Conservation (phyloP, 2,797 vertebrate genomes). For the Neosilurus mollespiculum region DNA sequence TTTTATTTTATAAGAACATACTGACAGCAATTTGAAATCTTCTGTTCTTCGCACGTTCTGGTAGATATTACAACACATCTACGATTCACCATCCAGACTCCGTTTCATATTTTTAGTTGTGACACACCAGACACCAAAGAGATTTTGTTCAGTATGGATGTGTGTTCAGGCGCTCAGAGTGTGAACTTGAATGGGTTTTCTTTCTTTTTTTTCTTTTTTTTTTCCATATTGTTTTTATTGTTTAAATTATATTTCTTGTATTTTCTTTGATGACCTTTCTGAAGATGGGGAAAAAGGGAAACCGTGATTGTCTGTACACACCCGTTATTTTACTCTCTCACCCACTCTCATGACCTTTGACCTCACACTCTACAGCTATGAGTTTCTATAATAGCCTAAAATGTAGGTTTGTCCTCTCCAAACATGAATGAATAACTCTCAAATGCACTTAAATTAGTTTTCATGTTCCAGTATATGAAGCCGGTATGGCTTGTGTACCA, state of each 20-base stretch:
- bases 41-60: neutral
- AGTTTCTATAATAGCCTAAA: neutral
- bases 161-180: neutral
- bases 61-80: neutral
- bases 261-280: neutral
- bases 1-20: too few relatives aligned
- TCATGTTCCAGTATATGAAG: neutral
- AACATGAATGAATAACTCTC: neutral
- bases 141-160: neutral
- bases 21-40: neutral
- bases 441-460: neutral
- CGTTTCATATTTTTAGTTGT: neutral
- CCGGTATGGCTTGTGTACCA: neutral
- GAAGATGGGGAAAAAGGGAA: constrained; percentile 16
- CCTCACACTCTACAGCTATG: neutral
- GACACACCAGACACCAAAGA: constrained; percentile 7
- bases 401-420: neutral
- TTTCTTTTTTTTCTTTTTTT: neutral
- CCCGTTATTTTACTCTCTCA: neutral
- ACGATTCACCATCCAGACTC: neutral
- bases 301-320: neutral
- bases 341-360: neutral
- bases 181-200: neutral
- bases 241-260: neutral
- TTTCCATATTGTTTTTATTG: neutral